Base-by-base conservation (phyloP, 1,140 invertebrate species). In the Melipona quadrifasciata region DNA sequence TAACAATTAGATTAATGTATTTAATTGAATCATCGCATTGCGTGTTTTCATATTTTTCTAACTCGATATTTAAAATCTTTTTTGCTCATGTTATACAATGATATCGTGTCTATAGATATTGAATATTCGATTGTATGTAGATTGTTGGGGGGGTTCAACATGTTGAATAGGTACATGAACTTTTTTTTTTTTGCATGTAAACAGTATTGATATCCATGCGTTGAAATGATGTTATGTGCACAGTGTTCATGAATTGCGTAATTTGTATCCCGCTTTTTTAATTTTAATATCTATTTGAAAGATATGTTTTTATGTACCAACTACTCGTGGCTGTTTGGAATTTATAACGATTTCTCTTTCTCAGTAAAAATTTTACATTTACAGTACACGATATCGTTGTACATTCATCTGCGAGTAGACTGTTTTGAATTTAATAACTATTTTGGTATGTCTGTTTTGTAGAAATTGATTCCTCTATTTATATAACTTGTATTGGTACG, bases 341-440 rank as follows among this genome's bases (percentile, higher is more conserved):
- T 31, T 31, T 31, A 3, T 21, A 55, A n/a, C 24, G 19, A 51
- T 53, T 31, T n/a, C 58, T 70, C 39, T 53, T 55, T 74, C 27
- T 31, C 4, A 53, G 19, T 73, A n/a, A 55, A 74, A 55, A 55
- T 74, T 73, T 73, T 73, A n/a, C 72, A 21, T 31, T 73, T 27
- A 27, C 12, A 16, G n/a, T 8, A 1, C 12, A 51, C n/a, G 70
- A 53, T 19, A 27, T 51, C 39, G 47, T 72, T 51, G 2, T 3
- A 27, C 53, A n/a, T 3, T 72, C 27, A 72, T 72, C 16, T 72
- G 47, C 1, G 5, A 27, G 2, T 19, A 11, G 2, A 39, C 0
- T n/a, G 34, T 47, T 47, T 14, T 12, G 0, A 72, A 72, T 72
- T 27, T 72, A 72, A 10, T 19, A 51, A 72, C 2, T 27, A 27